Percentiles rank a stretch among this genome's conserved stretches.
Evolutionary conservation across 2,113 vertebrate species (phyloP).

Genomic region (Phrynocephalus versicolor): DNA sequence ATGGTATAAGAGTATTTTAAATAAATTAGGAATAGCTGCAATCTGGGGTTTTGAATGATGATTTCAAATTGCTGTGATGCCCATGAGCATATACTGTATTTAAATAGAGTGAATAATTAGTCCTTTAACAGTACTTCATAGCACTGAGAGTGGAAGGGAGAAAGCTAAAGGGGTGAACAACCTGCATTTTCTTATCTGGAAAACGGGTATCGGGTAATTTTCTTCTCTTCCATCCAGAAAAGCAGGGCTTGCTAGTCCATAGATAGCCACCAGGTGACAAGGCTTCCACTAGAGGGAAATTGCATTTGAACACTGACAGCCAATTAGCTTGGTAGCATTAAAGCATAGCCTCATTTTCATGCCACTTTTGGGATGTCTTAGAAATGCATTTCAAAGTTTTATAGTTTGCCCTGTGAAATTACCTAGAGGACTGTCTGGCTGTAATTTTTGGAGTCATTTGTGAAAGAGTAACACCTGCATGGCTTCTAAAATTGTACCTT

Average conservation of each 20-base stretch:
- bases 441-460: constrained; percentile 65
- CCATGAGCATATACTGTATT: background rate
- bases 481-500: constrained; percentile 68
- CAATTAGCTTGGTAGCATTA: constrained; percentile 53
- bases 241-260: constrained; percentile 43
- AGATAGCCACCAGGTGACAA: constrained; percentile 33
- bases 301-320: constrained; percentile 51
- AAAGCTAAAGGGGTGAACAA: background rate
- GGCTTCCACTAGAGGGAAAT: constrained; percentile 34
- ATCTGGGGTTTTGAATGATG: background rate
- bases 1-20: background rate
- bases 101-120: background rate
- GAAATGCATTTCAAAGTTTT: constrained; percentile 54
- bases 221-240: constrained; percentile 27
- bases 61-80: background rate
- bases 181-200: constrained; percentile 10
- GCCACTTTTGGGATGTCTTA: constrained; percentile 38
- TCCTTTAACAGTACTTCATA: background rate
- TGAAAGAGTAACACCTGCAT: constrained; percentile 69
- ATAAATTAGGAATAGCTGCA: background rate
- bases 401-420: constrained; percentile 48
- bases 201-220: constrained; percentile 36
- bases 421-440: constrained; percentile 60
- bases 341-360: constrained; percentile 48
- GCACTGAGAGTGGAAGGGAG: background rate